Conservation (phyloP, 2,888 invertebrate genomes). For the Norana najaformis region DNA sequence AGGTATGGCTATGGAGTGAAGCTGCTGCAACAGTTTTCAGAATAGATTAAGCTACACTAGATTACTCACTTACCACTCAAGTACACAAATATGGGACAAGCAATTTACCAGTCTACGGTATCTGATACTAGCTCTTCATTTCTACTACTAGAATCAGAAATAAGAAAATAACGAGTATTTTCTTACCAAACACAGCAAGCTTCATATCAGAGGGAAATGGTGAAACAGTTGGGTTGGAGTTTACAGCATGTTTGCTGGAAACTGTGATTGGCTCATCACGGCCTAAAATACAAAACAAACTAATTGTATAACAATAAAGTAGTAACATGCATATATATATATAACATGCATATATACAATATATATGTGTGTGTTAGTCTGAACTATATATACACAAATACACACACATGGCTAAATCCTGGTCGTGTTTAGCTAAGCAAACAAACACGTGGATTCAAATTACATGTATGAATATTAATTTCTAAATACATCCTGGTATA, state of each 20-base stretch:
- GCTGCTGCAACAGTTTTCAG: too few relatives aligned
- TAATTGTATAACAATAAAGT: background rate
- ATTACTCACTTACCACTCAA: too few relatives aligned
- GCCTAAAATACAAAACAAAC: constrained; percentile 19
- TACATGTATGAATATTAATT: background rate
- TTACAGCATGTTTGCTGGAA: constrained; percentile 39
- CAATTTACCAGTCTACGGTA: too few relatives aligned
- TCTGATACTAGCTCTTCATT: background rate
- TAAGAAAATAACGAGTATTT: background rate
- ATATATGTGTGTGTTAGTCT: background rate
- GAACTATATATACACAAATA: background rate
- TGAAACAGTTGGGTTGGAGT: constrained; percentile 32
- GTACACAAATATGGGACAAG: too few relatives aligned
- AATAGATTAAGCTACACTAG: too few relatives aligned
- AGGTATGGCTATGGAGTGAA: too few relatives aligned
- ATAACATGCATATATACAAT: too few relatives aligned
- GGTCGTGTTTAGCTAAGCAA: background rate
- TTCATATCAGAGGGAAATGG: constrained; percentile 43
- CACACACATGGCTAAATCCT: background rate
- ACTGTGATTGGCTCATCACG: background rate
- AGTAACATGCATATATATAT: background rate
- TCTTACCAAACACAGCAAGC: constrained; percentile 44
- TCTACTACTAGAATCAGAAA: background rate
- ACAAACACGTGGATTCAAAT: background rate
- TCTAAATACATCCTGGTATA: too few relatives aligned